Evolutionary conservation across 2,888 invertebrate genomes (phyloP).

Genomic region (Euphydryas editha): DNA sequence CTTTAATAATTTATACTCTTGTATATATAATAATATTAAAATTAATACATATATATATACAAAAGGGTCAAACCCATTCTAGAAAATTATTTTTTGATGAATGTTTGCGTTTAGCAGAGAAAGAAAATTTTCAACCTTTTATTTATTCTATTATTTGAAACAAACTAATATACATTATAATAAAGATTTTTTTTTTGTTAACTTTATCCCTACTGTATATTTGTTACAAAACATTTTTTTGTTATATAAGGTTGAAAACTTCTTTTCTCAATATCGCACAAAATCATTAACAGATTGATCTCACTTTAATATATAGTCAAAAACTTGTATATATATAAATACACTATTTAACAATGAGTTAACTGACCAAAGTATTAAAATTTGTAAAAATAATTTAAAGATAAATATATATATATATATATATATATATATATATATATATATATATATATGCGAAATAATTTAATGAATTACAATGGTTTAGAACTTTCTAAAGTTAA

Average conservation of each 20-base stretch:
- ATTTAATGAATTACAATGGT: background rate
- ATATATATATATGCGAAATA: background rate
- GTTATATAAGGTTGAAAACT: background rate
- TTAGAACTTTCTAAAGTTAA: background rate
- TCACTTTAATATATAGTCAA: conserved; percentile 5
- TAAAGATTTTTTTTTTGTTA: no score
- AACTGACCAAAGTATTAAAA: background rate
- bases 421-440: no score
- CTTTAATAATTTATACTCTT: background rate
- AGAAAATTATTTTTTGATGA: conserved; percentile 22
- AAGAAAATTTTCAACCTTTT: conserved; percentile 5
- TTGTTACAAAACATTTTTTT: no score
- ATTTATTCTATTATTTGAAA: background rate
- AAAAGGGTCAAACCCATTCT: conserved; percentile 4
- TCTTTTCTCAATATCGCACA: background rate
- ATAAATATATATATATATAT: no score
- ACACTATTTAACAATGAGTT: background rate
- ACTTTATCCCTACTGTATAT: no score
- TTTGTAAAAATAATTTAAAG: background rate
- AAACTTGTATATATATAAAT: background rate
- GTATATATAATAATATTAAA: background rate
- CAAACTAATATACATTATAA: no score
- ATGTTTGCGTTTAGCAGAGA: conserved; percentile 6
- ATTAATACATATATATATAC: conserved; percentile 6
- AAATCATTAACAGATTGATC: conserved; percentile 3